Percentiles rank a stretch among this genome's conserved stretches.
Evolutionary conservation across 2,113 vertebrate genomes (phyloP).

Genomic region (Pelodiscus sinensis): DNA sequence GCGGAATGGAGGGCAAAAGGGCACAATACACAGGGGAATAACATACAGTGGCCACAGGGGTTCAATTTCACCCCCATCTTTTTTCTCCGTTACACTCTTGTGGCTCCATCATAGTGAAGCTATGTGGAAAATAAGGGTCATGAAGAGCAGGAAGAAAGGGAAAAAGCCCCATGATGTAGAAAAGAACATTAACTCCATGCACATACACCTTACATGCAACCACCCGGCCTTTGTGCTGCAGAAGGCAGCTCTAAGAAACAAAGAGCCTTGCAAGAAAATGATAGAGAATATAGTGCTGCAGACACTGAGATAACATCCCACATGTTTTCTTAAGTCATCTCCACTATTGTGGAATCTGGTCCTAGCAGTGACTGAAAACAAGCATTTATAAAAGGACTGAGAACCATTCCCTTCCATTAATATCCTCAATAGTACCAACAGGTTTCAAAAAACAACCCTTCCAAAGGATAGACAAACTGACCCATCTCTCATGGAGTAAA

Average conservation of each 20-base stretch:
- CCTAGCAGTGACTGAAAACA: neutral
- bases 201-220: neutral
- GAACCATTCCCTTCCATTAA: neutral
- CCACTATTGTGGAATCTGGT: neutral
- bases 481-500: neutral
- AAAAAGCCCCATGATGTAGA: neutral
- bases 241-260: neutral
- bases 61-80: conserved; percentile 25
- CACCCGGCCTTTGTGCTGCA: neutral
- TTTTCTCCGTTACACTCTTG: neutral
- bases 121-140: conserved; percentile 28
- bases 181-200: neutral
- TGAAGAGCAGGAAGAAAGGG: neutral
- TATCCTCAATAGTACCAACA: neutral
- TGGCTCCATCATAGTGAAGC: conserved; percentile 26
- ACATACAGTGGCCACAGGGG: neutral
- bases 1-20: conserved; percentile 5
- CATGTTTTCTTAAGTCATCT: neutral
- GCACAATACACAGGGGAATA: conserved; percentile 17
- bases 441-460: neutral
- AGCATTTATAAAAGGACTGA: neutral
- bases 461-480: neutral
- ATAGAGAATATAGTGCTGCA: neutral
- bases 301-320: neutral
- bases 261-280: neutral